Percentiles rank a stretch among this genome's conserved stretches.
phyloP scores from a whole-genome alignment of 2,113 vertebrate genomes.

The Sapayoa aenigma region DNA sequence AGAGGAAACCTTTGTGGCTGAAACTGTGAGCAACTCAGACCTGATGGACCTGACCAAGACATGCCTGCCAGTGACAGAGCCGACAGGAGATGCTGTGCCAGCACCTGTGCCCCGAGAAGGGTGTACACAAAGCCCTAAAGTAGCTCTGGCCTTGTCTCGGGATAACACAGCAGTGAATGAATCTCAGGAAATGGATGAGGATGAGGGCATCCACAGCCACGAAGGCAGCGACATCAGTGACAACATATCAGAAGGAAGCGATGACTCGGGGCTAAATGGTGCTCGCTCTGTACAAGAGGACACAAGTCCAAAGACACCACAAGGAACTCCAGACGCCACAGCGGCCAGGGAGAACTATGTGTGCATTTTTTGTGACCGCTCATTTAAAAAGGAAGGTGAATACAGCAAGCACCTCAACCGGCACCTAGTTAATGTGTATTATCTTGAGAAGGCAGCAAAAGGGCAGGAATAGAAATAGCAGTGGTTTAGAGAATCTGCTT shows the following conservation, averaged over 20 bases:
- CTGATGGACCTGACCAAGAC: neutral
- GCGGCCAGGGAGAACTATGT: slow-evolving; percentile 78
- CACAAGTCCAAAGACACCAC: slow-evolving; percentile 44
- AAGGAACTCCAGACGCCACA: slow-evolving; percentile 61
- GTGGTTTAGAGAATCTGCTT: neutral
- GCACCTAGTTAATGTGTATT: slow-evolving; percentile 96
- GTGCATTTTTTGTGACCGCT: slow-evolving; percentile 96
- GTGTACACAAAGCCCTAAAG: neutral
- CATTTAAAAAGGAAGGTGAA: slow-evolving; percentile 85
- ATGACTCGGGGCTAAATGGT: slow-evolving; percentile 91
- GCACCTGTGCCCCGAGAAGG: neutral
- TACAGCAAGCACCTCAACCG: slow-evolving; percentile 95
- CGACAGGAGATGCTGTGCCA: neutral
- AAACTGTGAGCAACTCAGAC: slow-evolving; percentile 4
- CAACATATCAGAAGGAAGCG: slow-evolving; percentile 90
- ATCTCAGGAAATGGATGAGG: slow-evolving; percentile 85
- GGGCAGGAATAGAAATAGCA: slow-evolving; percentile 69
- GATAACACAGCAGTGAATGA: slow-evolving; percentile 50
- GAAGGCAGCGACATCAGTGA: slow-evolving; percentile 96
- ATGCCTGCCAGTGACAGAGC: neutral
- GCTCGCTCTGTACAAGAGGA: slow-evolving; percentile 65
- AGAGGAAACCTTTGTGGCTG: neutral
- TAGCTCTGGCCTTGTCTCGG: slow-evolving; percentile 55
- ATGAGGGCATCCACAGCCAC: slow-evolving; percentile 95
- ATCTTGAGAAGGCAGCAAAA: slow-evolving; percentile 83